Percentiles rank a stretch among this genome's conserved stretches.
Conservation (phyloP, 2,797 vertebrate genomes). For the Sylvilagus floridanus region DNA sequence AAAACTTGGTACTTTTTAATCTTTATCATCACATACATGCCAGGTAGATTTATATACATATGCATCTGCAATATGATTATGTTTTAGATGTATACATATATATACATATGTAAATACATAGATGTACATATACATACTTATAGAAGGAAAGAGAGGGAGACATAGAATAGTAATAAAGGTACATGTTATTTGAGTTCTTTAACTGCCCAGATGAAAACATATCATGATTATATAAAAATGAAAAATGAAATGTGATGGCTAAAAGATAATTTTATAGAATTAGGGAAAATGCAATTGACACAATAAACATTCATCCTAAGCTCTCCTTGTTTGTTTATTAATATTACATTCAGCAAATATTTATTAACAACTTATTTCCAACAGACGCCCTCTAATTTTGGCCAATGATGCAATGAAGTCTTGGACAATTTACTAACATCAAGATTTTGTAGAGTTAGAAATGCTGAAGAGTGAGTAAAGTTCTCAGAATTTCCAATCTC, state of each 20-base stretch:
- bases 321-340: not conserved
- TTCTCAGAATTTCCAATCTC: not conserved
- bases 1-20: not conserved
- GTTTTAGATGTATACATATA: not conserved
- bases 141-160: rapidly evolving
- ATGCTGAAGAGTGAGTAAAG: not conserved
- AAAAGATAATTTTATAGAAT: not conserved
- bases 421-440: not conserved
- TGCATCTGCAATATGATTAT: not conserved
- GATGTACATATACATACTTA: not conserved
- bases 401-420: not conserved
- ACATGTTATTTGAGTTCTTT: not conserved
- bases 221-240: not conserved
- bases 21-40: not conserved
- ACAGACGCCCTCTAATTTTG: not conserved
- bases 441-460: not conserved
- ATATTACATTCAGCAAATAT: not conserved
- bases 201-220: not conserved
- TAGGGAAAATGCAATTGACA: not conserved
- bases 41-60: no score
- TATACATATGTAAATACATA: not conserved
- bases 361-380: not conserved
- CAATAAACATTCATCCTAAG: not conserved
- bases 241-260: not conserved
- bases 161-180: not conserved